Conservation (phyloP, 2,888 invertebrate genomes). For the Amiota mariae region DNA sequence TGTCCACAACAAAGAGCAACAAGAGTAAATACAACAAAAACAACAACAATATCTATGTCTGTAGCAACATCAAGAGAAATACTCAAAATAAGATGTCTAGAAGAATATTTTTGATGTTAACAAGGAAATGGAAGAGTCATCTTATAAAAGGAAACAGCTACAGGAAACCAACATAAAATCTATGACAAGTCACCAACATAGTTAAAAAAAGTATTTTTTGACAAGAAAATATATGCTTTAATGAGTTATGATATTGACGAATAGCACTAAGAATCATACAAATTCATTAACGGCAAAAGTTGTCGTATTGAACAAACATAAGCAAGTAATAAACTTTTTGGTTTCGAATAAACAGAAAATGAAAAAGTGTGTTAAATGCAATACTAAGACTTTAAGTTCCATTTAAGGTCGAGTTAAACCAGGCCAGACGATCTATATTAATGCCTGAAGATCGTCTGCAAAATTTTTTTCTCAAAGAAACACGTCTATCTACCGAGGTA, state of each 20-base stretch:
- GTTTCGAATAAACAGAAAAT: no score
- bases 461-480: no score
- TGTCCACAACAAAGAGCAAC: constrained; percentile 46
- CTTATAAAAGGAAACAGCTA: constrained; percentile 66
- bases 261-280: no score
- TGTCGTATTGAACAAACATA: no score
- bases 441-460: no score
- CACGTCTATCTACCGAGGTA: no score
- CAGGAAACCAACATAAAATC: constrained; percentile 58
- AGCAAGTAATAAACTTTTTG: no score
- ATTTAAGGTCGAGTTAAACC: no score
- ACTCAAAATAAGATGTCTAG: not conserved
- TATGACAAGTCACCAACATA: constrained; percentile 13
- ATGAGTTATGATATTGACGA: constrained; percentile 54
- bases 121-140: constrained; percentile 39
- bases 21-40: not conserved
- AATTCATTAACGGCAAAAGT: no score
- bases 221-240: constrained; percentile 59
- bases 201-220: not conserved
- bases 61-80: not conserved
- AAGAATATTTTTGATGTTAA: not conserved
- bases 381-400: no score
- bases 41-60: constrained; percentile 5
- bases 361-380: no score
- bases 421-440: no score